phyloP scores from a whole-genome alignment of 2,888 invertebrate species.

The Matsumyia berberina region DNA sequence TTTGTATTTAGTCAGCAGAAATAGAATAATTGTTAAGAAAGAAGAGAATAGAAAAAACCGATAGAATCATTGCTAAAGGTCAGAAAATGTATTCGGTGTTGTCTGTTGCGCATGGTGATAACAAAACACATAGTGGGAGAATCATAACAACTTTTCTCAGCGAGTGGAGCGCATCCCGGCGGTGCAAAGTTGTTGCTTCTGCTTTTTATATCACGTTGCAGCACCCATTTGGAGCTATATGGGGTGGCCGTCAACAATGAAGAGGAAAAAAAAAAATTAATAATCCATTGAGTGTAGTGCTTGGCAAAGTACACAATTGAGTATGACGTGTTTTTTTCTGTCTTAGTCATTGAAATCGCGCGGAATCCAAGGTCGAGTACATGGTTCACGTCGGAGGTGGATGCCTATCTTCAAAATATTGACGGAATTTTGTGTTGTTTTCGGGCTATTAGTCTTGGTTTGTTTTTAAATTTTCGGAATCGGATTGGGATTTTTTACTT shows the following conservation, averaged over 20 bases:
- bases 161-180: too few species aligned
- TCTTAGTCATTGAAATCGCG: conserved; percentile 58
- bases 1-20: conserved; percentile 12
- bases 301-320: conserved; percentile 40
- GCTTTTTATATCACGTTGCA: neutral
- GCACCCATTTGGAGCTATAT: neutral
- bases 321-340: conserved; percentile 49
- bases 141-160: neutral
- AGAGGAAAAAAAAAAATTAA: conserved; percentile 9
- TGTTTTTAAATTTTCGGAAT: neutral
- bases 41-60: neutral
- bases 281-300: conserved; percentile 15
- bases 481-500: neutral
- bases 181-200: neutral
- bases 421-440: conserved; percentile 19
- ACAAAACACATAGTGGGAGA: neutral
- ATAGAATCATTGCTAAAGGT: conserved; percentile 1
- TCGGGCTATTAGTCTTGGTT: conserved; percentile 9
- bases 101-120: conserved; percentile 66
- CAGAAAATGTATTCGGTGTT: conserved; percentile 31
- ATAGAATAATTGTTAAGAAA: neutral
- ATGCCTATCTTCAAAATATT: conserved; percentile 48
- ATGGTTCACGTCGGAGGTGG: conserved; percentile 46
- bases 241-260: conserved; percentile 4
- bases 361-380: conserved; percentile 59